A percentile compares a stretch with the other conserved stretches of the same genome.
Conservation (phyloP, 2,113 vertebrate genomes). For the Chaenogobius annularis region DNA sequence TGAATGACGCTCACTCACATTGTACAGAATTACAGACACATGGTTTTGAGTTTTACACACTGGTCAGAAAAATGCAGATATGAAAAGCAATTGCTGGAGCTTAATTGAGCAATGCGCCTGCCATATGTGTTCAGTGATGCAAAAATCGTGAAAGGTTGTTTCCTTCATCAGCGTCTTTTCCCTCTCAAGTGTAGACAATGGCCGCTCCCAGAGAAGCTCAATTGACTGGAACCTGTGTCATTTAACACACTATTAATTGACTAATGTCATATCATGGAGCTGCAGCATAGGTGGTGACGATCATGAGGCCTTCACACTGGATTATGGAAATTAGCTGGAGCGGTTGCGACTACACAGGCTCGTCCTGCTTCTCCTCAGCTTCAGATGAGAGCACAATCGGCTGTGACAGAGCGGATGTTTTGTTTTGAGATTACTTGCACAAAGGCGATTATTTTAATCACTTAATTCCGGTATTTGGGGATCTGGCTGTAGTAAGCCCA, state of each 20-base stretch:
- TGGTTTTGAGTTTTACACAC: too few relatives aligned
- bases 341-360: constrained; percentile 43
- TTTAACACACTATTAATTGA: constrained; percentile 99
- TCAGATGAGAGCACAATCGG: constrained; percentile 51
- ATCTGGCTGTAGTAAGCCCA: constrained; percentile 66
- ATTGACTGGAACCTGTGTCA: constrained; percentile 93
- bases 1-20: too few relatives aligned
- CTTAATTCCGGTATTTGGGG: constrained; percentile 74
- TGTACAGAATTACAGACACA: not conserved
- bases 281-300: constrained; percentile 84
- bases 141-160: constrained; percentile 15
- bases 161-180: constrained; percentile 18
- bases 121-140: constrained; percentile 18
- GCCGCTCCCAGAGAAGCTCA: constrained; percentile 81
- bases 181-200: constrained; percentile 55
- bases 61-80: not conserved
- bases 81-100: not conserved
- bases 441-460: constrained; percentile 78
- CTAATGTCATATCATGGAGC: constrained; percentile 88
- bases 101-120: not conserved
- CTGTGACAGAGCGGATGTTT: constrained; percentile 63
- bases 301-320: constrained; percentile 80
- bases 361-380: constrained; percentile 42
- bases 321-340: constrained; percentile 79
- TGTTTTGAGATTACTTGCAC: constrained; percentile 65